These are phyloP conservation scores for Anthopleura xanthogrammica DNA, from an alignment of 92 coral and sea anemone species.

Conservation along the genomic window DNA sequence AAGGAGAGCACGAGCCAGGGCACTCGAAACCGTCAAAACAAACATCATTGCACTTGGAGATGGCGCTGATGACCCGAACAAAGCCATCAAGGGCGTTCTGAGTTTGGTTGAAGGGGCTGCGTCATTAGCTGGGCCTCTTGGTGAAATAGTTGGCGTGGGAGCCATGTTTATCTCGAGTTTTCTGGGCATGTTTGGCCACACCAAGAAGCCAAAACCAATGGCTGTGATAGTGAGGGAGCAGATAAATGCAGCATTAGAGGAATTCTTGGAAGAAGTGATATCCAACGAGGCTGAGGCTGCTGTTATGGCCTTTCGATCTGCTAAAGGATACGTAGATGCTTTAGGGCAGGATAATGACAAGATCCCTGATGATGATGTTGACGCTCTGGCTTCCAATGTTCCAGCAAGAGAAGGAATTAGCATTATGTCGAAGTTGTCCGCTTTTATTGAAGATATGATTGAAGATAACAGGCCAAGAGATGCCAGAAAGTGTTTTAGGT, in stretches of 20 bases:
- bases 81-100: constrained; percentile 17
- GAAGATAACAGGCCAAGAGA: background rate
- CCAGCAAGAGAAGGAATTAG: constrained; percentile 11
- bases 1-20: background rate
- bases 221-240: constrained; percentile 35
- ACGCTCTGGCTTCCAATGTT: constrained; percentile 12
- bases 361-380: constrained; percentile 1
- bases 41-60: constrained; percentile 8
- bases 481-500: constrained; percentile 22
- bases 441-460: background rate
- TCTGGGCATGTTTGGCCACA: constrained; percentile 30
- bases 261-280: background rate
- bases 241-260: constrained; percentile 13
- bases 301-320: background rate
- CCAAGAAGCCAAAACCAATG: constrained; percentile 13
- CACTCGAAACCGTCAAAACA: background rate
- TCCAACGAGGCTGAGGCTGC: constrained; percentile 23
- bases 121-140: constrained; percentile 2
- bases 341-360: background rate
- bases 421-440: constrained; percentile 3
- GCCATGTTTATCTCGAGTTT: constrained; percentile 20
- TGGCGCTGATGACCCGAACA: constrained; percentile 30
- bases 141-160: constrained; percentile 1
- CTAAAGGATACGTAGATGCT: constrained; percentile 18
- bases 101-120: constrained; percentile 12